Base-by-base conservation (phyloP, 2,888 invertebrate genomes). In the Mythimna lalbum region DNA sequence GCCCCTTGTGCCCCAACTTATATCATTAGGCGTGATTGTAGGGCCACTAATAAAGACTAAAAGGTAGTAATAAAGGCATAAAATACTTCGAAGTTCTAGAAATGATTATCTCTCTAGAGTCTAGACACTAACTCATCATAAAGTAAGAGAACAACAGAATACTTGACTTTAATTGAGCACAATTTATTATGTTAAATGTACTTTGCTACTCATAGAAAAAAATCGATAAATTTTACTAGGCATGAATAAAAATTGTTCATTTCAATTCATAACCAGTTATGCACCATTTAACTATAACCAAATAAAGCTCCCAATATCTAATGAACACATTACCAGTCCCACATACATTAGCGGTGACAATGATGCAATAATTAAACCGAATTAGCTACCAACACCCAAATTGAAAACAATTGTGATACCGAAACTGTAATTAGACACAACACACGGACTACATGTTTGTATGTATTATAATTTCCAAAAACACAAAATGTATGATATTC, bases 371-470 rank as follows among this genome's bases (percentile, higher is more conserved):
- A 61, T 63, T 63, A 52, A 57, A 63, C 52, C 23, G 9, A 65
- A 66, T 76, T 61, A 76, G 27, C 47, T 52, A 50, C 47, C 19
- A 63, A 47, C 60, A 27, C 12, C 47, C 19, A 65, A 63, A 75
- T 65, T 75, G 23, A 75, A 76, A 57, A 23, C 47, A 57, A 65
- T 61, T 50, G 31, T 60, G 14, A 55, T 39, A 49, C 31, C 14
- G 0, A 61, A 65, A 61, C 61, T 49, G 56, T 66, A 53, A 76
- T 80, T 66, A 80, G 36, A 75, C 73, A 59, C 39, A 63, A 79
- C 47, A 79, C 31, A 63, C 21, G 31, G 23, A 47, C 31, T 33
- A 36, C 43, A 47, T 47, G 57, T 31, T 57, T n/a, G 21, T 49
- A 33, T 55, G 23, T 21, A 57, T 70, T 43, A n/a, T n/a, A 7